A percentile compares a stretch with the other conserved stretches of the same genome.
These are phyloP conservation scores for Brevipalpus yothersi DNA, from an alignment of 1,140 invertebrate genomes.

Conservation along the genomic window DNA sequence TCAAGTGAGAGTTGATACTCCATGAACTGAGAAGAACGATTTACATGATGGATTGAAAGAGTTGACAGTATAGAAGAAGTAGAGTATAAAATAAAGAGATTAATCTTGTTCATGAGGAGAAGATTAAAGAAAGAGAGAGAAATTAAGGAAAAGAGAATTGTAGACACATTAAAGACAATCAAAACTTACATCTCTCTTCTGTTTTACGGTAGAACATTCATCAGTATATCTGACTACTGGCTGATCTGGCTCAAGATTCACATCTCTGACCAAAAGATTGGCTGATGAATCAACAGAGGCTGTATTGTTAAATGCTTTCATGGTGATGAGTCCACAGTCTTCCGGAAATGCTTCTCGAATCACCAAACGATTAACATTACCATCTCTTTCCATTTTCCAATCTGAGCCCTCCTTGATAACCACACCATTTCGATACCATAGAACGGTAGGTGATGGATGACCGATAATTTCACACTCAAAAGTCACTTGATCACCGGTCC, in stretches of 20 bases:
- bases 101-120: no score
- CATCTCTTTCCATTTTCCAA: neutral
- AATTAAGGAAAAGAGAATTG: no score
- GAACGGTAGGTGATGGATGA: neutral
- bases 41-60: no score
- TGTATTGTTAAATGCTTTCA: neutral
- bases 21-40: no score
- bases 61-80: no score
- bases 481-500: neutral
- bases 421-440: neutral
- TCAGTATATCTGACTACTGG: neutral
- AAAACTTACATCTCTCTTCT: neutral
- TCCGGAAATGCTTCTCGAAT: neutral
- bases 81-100: no score
- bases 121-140: no score
- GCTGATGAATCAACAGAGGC: neutral
- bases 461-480: neutral
- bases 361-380: neutral
- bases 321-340: neutral
- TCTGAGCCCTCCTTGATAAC: neutral
- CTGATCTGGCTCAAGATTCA: neutral
- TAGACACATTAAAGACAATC: no score
- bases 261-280: neutral
- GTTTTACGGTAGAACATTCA: neutral
- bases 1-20: no score